A percentile compares a stretch with the other conserved stretches of the same genome.
Evolutionary conservation across 2,888 invertebrate species (phyloP).

Genomic region (Cryptophagus acutangulus): DNA sequence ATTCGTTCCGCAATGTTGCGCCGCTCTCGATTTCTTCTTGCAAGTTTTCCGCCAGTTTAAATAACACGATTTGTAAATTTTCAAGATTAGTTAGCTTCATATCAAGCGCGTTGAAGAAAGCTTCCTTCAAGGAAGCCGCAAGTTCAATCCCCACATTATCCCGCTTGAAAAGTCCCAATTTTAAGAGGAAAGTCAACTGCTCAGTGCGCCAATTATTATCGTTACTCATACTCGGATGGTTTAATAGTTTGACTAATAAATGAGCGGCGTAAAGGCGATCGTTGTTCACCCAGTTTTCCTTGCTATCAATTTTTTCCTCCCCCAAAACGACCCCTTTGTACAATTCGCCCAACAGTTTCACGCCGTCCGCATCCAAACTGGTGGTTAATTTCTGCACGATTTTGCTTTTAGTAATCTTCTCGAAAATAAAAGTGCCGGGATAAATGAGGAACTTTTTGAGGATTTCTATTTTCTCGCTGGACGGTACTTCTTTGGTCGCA

Average conservation of each 20-base stretch:
- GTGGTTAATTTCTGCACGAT: conserved; percentile 61
- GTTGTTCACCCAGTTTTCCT: conserved; percentile 60
- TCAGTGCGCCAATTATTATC: conserved; percentile 63
- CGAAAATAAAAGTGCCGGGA: conserved; percentile 69
- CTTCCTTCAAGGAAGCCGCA: conserved; percentile 61
- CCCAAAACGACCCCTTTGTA: conserved; percentile 56
- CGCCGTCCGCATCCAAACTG: conserved; percentile 56
- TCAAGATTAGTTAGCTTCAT: conserved; percentile 63
- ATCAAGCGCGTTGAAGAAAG: conserved; percentile 67
- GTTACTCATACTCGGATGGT: conserved; percentile 42
- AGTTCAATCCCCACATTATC: conserved; percentile 54
- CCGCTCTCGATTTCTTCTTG: too few relatives aligned
- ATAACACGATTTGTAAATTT: conserved; percentile 56
- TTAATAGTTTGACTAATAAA: conserved; percentile 49
- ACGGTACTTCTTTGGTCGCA: conserved; percentile 50
- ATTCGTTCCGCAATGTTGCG: conserved; percentile 55
- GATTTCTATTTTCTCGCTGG: conserved; percentile 54
- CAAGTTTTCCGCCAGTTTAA: conserved; percentile 52
- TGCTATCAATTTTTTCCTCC: conserved; percentile 12
- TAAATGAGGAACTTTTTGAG: conserved; percentile 61
- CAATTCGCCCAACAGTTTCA: conserved; percentile 58
- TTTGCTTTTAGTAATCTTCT: conserved; percentile 64
- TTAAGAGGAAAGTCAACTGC: conserved; percentile 61
- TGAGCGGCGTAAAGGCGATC: conserved; percentile 65
- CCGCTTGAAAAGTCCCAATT: conserved; percentile 59